Evolutionary conservation across 2,113 vertebrate genomes (phyloP).

Genomic region (Gymnarchus niloticus): DNA sequence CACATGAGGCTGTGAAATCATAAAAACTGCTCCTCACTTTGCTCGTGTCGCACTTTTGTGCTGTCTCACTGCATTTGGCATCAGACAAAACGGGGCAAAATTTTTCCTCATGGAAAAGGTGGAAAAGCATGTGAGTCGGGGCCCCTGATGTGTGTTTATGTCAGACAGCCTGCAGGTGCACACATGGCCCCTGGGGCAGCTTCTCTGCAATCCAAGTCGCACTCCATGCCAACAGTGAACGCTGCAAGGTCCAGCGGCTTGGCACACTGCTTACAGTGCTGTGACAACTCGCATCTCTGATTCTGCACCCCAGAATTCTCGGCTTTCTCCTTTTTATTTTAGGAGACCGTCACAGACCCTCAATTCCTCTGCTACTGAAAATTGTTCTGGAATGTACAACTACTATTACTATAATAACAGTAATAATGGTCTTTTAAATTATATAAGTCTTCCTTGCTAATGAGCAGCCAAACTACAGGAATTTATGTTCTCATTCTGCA

Average conservation of each 20-base stretch:
- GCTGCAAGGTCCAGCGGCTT: no score
- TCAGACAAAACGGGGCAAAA: no score
- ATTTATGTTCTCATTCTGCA: slow-evolving; percentile 30
- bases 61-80: no score
- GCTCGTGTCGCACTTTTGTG: neutral
- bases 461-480: slow-evolving; percentile 45
- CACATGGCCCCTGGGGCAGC: no score
- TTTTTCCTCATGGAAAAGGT: neutral
- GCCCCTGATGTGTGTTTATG: neutral
- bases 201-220: no score
- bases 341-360: no score
- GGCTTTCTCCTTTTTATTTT: no score
- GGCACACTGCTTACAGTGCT: no score
- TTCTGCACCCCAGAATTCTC: no score
- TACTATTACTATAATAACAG: slow-evolving; percentile 54
- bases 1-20: neutral
- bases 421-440: slow-evolving; percentile 55
- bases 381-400: slow-evolving; percentile 59
- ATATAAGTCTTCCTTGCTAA: slow-evolving; percentile 53
- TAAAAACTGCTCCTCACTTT: neutral
- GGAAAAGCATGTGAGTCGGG: neutral
- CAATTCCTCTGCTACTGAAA: slow-evolving; percentile 62
- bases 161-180: no score
- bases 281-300: neutral
- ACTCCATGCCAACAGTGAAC: no score